Evolutionary conservation across 1,140 invertebrate species (phyloP).

Genomic region (Hydropsyche tenuis): DNA sequence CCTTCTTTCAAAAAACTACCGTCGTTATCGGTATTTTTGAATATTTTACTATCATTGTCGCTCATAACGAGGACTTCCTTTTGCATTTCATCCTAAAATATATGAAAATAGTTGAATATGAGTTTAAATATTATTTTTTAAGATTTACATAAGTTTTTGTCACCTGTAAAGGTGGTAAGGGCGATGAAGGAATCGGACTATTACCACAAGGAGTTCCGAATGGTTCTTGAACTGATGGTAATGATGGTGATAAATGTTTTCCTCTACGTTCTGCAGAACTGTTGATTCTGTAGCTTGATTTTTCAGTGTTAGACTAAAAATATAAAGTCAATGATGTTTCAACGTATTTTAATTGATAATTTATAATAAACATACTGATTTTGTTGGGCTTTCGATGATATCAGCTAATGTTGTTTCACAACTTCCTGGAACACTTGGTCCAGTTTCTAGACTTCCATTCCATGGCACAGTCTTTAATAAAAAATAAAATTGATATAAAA

Average conservation of each 20-base stretch:
- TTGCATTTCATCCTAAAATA: slow-evolving; percentile 36
- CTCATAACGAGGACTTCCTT: slow-evolving; percentile 27
- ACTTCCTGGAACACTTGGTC: slow-evolving; percentile 43
- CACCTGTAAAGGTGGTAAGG: slow-evolving; percentile 44
- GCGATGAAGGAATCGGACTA: slow-evolving; percentile 34
- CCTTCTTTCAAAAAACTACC: slow-evolving; percentile 37
- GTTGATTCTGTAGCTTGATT: background rate
- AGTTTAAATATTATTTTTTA: background rate
- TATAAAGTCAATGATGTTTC: background rate
- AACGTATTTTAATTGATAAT: background rate
- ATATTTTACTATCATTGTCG: slow-evolving; percentile 25
- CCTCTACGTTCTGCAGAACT: slow-evolving; percentile 2
- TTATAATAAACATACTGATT: slow-evolving; percentile 53
- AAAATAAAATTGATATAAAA: background rate
- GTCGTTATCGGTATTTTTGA: slow-evolving; percentile 35
- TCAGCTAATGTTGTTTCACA: slow-evolving; percentile 56
- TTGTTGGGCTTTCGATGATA: slow-evolving; percentile 60
- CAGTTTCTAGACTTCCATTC: slow-evolving; percentile 50
- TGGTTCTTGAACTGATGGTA: slow-evolving; percentile 34
- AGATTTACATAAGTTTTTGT: background rate
- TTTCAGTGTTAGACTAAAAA: background rate
- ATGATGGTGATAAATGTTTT: slow-evolving; percentile 27
- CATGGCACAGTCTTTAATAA: background rate
- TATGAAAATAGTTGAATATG: background rate
- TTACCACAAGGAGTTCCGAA: slow-evolving; percentile 42